Base-by-base conservation (phyloP, 2,113 vertebrate species). In the Numida meleagris region DNA sequence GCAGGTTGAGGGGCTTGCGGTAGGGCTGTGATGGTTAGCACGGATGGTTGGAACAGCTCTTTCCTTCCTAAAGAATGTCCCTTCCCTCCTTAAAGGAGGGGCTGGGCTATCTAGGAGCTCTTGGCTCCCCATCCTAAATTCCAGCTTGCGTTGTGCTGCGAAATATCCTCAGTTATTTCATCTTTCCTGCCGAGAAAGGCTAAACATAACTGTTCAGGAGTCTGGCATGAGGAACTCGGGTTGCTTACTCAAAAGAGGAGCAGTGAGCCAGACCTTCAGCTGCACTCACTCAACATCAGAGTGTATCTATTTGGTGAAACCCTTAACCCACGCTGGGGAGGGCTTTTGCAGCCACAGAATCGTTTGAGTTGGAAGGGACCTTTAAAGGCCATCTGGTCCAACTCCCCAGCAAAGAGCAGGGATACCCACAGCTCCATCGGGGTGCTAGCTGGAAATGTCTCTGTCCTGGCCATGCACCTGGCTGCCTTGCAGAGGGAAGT, bases 131-230 rank as follows among this genome's bases (percentile, higher is more conserved):
- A 1, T 51, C 75, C 75, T 67, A 10, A 77, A 85, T 92, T 85
- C 90, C 92, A 70, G 53, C 72, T 84, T 65, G 53, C 57, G 57
- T 73, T 91, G 58, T 93, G 84, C 92, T 70, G 87, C 2, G 11
- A 91, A 95, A 87, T 34, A 71, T 77, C 81, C 72, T 81, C 70
- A 4, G 73, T 77, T 88, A 21, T 87, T 94, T 84, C 77, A 42
- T 92, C 65, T 75, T 91, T 48, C 65, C 93, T 93, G 91, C 66
- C 3, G 82, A 95, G 86, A 94, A 94, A 80, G 74, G 88, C 85
- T 91, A 70, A 96, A 90, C 82, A 81, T 58, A 81, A 79, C 19
- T 8, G 4, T 23, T 86, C 68, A 36, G 91, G 88, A 90, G 85
- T 95, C 82, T 95, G 94, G 91, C 95, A 86, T 45, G 1, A 79